Evolutionary conservation across 2,797 vertebrate species (phyloP).

Genomic region (Artibeus jamaicensis): DNA sequence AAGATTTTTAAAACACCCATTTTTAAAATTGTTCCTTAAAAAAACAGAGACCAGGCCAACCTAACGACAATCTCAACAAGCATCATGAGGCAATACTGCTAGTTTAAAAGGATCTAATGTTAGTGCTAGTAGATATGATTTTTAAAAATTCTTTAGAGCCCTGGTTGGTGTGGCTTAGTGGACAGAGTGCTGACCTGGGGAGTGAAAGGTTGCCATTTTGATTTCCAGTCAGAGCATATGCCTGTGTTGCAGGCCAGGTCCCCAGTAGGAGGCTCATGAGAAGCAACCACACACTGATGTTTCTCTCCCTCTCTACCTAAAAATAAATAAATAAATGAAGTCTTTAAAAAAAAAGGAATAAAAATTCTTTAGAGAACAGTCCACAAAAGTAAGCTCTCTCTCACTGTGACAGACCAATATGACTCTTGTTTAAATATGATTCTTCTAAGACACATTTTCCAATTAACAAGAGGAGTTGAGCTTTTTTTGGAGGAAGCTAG

Average conservation of each 20-base stretch:
- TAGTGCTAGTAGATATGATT: neutral
- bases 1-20: neutral
- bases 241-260: too few species aligned
- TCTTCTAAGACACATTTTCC: neutral
- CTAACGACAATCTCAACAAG: neutral
- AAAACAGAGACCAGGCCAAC: neutral
- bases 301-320: too few species aligned
- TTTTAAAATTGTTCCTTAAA: constrained; percentile 4
- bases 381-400: neutral
- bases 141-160: neutral
- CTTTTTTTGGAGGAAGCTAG: neutral
- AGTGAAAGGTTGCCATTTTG: too few species aligned
- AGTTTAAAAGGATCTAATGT: neutral
- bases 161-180: too few species aligned
- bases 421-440: neutral
- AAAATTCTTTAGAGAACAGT: neutral
- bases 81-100: neutral
- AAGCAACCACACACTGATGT: too few species aligned
- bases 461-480: neutral
- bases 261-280: too few species aligned
- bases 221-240: too few species aligned
- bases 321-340: too few species aligned
- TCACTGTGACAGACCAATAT: neutral
- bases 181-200: too few species aligned
- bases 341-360: neutral